phyloP scores from a whole-genome alignment of 2,888 invertebrate genomes.

The Eucera pruinosa region DNA sequence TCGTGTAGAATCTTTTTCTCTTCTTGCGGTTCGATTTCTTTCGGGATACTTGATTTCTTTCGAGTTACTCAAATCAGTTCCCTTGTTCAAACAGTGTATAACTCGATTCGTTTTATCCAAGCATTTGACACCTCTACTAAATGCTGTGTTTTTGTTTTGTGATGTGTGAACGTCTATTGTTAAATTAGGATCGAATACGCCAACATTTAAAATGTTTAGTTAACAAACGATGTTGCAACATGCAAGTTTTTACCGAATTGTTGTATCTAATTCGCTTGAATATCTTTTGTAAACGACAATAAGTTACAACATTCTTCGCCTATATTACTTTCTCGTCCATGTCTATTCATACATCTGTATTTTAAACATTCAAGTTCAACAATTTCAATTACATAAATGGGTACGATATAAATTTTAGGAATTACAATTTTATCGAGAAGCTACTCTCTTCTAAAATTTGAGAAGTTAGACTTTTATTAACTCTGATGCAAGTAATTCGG shows the following conservation, averaged over 20 bases:
- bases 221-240: constrained; percentile 15
- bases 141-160: too few relatives aligned
- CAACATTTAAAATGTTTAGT: constrained; percentile 1
- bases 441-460: constrained; percentile 5
- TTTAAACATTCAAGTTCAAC: constrained; percentile 5
- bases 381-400: constrained; percentile 1
- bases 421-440: constrained; percentile 13
- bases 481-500: constrained; percentile 24
- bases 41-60: too few relatives aligned
- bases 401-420: constrained; percentile 1
- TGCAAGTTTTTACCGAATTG: not conserved
- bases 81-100: too few relatives aligned
- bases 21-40: too few relatives aligned
- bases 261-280: not conserved
- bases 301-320: constrained; percentile 5
- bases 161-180: constrained; percentile 4
- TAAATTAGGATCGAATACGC: not conserved
- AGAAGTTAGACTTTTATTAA: constrained; percentile 26
- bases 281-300: constrained; percentile 6
- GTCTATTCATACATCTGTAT: not conserved
- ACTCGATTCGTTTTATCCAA: too few relatives aligned
- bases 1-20: too few relatives aligned
- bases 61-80: too few relatives aligned
- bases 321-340: not conserved
- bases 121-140: too few relatives aligned